Evolutionary conservation across 2,797 vertebrate species (phyloP).

Genomic region (Muraenolepis orangiensis): DNA sequence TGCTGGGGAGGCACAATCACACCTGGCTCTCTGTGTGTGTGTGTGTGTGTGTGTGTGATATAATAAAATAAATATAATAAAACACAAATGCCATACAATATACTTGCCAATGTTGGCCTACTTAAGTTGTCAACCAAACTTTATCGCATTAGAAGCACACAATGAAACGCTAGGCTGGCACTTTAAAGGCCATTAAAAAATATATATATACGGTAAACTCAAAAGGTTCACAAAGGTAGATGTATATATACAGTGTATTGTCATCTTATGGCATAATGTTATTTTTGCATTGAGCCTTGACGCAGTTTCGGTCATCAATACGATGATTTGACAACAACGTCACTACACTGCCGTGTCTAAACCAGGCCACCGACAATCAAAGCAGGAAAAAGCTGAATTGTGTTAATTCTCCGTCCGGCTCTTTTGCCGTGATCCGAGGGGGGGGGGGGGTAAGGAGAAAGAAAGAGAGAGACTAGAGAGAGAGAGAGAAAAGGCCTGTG

Average conservation of each 20-base stretch:
- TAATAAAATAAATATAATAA: neutral
- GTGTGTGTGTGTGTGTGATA: neutral
- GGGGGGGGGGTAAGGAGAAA: neutral
- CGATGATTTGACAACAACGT: too few species aligned
- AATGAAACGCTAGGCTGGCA: neutral
- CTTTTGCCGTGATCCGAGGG: neutral
- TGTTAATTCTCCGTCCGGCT: neutral
- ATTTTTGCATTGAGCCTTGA: neutral
- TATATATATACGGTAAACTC: neutral
- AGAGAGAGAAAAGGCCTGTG: constrained; percentile 5
- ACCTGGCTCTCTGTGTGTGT: neutral
- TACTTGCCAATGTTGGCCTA: neutral
- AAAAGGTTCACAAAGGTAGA: too few species aligned
- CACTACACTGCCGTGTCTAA: neutral
- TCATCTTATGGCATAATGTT: neutral
- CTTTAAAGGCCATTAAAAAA: neutral
- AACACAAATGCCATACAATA: neutral
- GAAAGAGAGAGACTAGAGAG: neutral
- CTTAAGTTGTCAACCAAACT: neutral
- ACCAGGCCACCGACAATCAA: neutral
- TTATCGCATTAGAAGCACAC: neutral
- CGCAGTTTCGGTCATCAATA: neutral
- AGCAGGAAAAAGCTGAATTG: neutral
- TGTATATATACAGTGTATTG: too few species aligned
- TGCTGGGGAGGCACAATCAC: neutral